Evolutionary conservation across 2,888 invertebrate species (phyloP).

Genomic region (Cheilosia grossa): DNA sequence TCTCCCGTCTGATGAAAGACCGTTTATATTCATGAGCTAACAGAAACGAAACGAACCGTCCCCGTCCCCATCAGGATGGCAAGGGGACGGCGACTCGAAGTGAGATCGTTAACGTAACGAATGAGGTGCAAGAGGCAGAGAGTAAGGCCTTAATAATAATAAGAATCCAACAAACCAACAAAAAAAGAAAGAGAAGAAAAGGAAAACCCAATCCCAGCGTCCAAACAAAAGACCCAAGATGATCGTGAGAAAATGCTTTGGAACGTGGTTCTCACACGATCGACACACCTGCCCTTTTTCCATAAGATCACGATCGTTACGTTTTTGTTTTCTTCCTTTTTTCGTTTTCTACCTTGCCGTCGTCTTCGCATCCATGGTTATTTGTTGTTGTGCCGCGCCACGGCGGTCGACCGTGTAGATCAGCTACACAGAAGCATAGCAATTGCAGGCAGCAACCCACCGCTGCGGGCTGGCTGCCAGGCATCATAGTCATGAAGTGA

Average conservation of each 20-base stretch:
- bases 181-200: slow-evolving; percentile 28
- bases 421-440: slow-evolving; percentile 64
- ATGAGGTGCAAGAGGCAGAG: slow-evolving; percentile 56
- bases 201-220: slow-evolving; percentile 54
- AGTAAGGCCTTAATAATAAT: slow-evolving; percentile 60
- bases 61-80: slow-evolving; percentile 23
- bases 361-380: slow-evolving; percentile 39
- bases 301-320: slow-evolving; percentile 82
- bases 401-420: slow-evolving; percentile 51
- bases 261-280: slow-evolving; percentile 84
- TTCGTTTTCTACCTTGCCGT: slow-evolving; percentile 23
- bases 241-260: slow-evolving; percentile 84
- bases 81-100: slow-evolving; percentile 32
- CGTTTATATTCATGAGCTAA: slow-evolving; percentile 65
- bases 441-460: slow-evolving; percentile 55
- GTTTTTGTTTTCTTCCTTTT: slow-evolving; percentile 54
- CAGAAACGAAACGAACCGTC: slow-evolving; percentile 32
- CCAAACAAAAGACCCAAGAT: slow-evolving; percentile 76
- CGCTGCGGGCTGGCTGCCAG: slow-evolving; percentile 65
- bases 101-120: slow-evolving; percentile 66
- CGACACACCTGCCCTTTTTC: slow-evolving; percentile 84
- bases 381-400: slow-evolving; percentile 47
- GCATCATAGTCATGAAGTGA: slow-evolving; percentile 52
- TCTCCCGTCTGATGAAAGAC: slow-evolving; percentile 54
- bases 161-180: slow-evolving; percentile 47